Evolutionary conservation across 2,113 vertebrate species (phyloP).

Genomic region (Vicugna pacos): DNA sequence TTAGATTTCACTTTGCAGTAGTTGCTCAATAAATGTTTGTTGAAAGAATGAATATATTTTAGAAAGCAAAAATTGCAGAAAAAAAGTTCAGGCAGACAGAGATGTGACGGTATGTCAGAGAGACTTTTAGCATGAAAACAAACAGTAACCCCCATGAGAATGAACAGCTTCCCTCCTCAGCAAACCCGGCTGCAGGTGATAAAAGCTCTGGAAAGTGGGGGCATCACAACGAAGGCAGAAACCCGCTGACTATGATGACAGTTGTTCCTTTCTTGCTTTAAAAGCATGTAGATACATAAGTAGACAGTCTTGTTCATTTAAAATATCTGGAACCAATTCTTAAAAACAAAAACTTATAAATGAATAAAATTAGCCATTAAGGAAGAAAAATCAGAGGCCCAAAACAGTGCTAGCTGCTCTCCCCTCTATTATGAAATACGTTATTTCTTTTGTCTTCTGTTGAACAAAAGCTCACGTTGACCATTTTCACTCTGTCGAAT

Average conservation of each 20-base stretch:
- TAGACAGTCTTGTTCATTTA: constrained; percentile 4
- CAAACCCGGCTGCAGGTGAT: background rate
- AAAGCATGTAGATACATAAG: background rate
- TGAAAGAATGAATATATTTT: background rate
- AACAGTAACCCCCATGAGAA: background rate
- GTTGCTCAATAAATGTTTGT: background rate
- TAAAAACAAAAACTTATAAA: background rate
- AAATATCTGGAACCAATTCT: constrained; percentile 47
- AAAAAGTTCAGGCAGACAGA: background rate
- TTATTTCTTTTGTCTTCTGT: constrained; percentile 27
- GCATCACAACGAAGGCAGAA: background rate
- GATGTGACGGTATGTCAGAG: background rate
- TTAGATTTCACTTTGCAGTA: background rate
- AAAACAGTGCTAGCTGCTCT: background rate
- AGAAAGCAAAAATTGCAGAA: background rate
- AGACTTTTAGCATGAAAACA: background rate
- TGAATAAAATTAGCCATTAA: constrained; percentile 27
- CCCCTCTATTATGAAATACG: background rate
- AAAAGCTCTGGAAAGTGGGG: background rate
- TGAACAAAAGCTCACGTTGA: background rate
- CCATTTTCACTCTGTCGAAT: background rate
- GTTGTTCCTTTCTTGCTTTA: background rate
- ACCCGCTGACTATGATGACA: background rate
- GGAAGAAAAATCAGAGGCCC: background rate
- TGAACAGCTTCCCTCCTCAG: background rate